Evolutionary conservation across 2,888 invertebrate species (phyloP).

Genomic region (Rhopalosiphum nymphaeae): DNA sequence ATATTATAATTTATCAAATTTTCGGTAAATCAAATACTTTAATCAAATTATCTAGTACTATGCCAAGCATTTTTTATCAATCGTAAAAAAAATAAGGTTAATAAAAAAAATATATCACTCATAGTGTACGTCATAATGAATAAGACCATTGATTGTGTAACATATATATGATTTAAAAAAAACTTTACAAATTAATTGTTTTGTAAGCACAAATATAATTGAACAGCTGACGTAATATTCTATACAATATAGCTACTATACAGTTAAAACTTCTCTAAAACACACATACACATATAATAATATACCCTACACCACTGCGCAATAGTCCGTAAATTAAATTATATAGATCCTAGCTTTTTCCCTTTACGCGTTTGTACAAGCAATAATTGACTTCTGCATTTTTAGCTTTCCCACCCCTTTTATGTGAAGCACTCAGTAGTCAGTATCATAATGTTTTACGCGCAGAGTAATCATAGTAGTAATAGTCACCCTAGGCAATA

Average conservation of each 20-base stretch:
- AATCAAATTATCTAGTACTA: neutral
- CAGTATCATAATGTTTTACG: neutral
- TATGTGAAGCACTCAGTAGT: neutral
- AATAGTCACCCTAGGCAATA: slow-evolving; percentile 50
- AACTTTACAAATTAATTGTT: neutral
- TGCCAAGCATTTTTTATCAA: neutral
- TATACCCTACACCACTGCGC: neutral
- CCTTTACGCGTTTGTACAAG: neutral
- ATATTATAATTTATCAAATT: neutral
- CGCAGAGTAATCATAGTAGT: slow-evolving; percentile 24
- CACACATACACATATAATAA: too few species aligned
- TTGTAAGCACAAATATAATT: neutral
- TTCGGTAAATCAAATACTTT: neutral
- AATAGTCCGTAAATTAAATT: neutral
- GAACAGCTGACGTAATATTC: neutral
- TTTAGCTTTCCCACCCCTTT: slow-evolving; percentile 36
- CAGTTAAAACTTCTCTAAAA: neutral
- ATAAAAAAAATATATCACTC: neutral
- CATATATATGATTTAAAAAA: neutral
- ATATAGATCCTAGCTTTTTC: neutral
- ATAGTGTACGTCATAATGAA: neutral
- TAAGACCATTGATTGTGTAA: neutral
- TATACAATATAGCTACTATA: neutral
- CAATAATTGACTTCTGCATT: slow-evolving; percentile 49
- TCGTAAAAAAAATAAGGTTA: neutral